Evolutionary conservation across 1,140 invertebrate genomes (phyloP).

Genomic region (Formica exsecta): DNA sequence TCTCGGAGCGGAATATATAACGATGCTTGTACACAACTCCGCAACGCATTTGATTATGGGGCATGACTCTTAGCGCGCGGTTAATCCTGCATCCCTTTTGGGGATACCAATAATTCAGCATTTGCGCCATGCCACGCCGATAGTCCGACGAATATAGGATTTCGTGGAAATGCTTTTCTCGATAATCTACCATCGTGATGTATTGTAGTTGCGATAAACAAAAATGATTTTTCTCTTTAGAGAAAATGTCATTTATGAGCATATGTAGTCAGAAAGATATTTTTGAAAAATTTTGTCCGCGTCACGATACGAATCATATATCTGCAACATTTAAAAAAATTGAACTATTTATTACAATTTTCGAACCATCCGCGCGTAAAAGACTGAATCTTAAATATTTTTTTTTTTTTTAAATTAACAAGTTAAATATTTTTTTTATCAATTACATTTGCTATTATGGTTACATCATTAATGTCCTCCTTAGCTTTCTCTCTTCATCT

Average conservation of each 20-base stretch:
- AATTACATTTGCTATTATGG: too few species aligned
- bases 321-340: too few species aligned
- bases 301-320: not conserved
- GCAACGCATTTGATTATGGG: slow-evolving; percentile 58
- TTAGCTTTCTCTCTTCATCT: too few species aligned
- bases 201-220: not conserved
- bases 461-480: too few species aligned
- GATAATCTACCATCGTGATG: slow-evolving; percentile 18
- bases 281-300: not conserved
- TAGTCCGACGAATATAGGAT: slow-evolving; percentile 42
- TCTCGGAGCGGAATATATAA: slow-evolving; percentile 33
- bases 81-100: slow-evolving; percentile 60
- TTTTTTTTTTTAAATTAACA: too few species aligned
- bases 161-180: slow-evolving; percentile 32
- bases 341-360: too few species aligned
- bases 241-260: not conserved
- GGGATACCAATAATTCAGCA: slow-evolving; percentile 66
- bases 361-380: too few species aligned
- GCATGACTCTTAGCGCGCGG: slow-evolving; percentile 49
- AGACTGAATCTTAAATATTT: too few species aligned
- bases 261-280: too few species aligned
- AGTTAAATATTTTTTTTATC: too few species aligned
- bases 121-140: slow-evolving; percentile 45
- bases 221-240: not conserved
- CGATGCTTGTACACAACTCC: slow-evolving; percentile 29